A percentile compares a stretch with the other conserved stretches of the same genome.
These are phyloP conservation scores for Brachymystax lenok DNA, from an alignment of 2,797 vertebrate genomes.

Conservation along the genomic window DNA sequence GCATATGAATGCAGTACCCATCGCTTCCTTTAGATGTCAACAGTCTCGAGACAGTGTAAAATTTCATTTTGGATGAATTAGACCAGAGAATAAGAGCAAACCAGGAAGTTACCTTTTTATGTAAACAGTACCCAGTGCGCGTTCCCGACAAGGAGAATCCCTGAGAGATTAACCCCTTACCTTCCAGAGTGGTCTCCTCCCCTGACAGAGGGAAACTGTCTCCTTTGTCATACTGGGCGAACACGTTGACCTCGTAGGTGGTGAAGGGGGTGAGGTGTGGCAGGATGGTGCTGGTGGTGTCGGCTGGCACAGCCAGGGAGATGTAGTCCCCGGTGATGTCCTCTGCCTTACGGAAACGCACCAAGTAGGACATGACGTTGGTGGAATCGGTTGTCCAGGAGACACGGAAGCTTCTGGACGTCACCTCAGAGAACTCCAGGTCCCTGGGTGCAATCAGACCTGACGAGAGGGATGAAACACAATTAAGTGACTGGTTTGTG, in stretches of 20 bases:
- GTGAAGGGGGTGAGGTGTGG: slow-evolving; percentile 87
- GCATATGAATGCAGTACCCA: too few species aligned
- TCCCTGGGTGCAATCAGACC: slow-evolving; percentile 85
- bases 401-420: slow-evolving; percentile 90
- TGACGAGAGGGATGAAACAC: slow-evolving; percentile 43
- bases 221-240: slow-evolving; percentile 91
- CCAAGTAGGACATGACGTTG: slow-evolving; percentile 83
- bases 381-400: slow-evolving; percentile 82
- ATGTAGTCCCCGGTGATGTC: slow-evolving; percentile 82
- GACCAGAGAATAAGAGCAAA: too few species aligned
- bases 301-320: slow-evolving; percentile 82
- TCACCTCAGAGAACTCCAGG: slow-evolving; percentile 87
- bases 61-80: too few species aligned
- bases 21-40: too few species aligned
- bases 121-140: too few species aligned
- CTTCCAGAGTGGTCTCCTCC: slow-evolving; percentile 93
- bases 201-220: slow-evolving; percentile 88
- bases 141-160: too few species aligned
- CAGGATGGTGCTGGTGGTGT: slow-evolving; percentile 81
- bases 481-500: slow-evolving; percentile 13
- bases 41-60: too few species aligned
- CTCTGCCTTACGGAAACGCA: slow-evolving; percentile 86
- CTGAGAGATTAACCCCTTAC: too few species aligned
- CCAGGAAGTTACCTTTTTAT: too few species aligned
- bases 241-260: slow-evolving; percentile 88